Evolutionary conservation across 2,888 invertebrate genomes (phyloP), one percentile per base, ranked within the genome.

Genomic region (Athripsodes cinereus): DNA sequence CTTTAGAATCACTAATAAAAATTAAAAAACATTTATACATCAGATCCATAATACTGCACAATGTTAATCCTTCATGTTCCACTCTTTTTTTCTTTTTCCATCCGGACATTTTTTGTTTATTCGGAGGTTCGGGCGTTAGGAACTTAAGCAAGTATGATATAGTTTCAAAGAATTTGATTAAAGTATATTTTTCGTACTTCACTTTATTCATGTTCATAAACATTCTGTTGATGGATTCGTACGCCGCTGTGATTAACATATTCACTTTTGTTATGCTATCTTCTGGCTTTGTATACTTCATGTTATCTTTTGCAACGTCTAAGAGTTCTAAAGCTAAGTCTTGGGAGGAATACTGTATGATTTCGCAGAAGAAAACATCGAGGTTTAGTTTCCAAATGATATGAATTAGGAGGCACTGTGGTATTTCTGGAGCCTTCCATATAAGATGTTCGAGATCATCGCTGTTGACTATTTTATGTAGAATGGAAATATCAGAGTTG

Each of bases 371-470:
- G 31, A 60, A 63, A 5, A 26, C n/a, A 34, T 57, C 49, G 13
- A 63, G 53, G 46, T 62, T 34, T 11, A 62, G 19, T n/a, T 50
- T 59, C 54, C 58, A 60, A 13, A 62, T 18, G 3, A 63, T 5
- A 19, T 58, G 51, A 13, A 61, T 54, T 16, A 63, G 40, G 21
- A 63, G 34, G 26, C 58, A 60, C 54, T 60, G 60, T 11, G 63
- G 13, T 51, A 63, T 56, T 8, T 52, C 48, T 0, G 63, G 63
- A 16, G 58, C 57, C 3, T 55, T 46, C 61, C 60, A 61, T 18
- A 62, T 52, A 10, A 63, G 26, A 55, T 63, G 61, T 13, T 59
- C 60, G 13, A 63, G 40, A 26, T 61, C 58, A 40, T 63, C 61
- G 44, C 22, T 60, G 22, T 61, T 46, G n/a, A 54, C 58, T 22